phyloP scores from a whole-genome alignment of 2,113 vertebrate species.

The Psittacus erithacus region DNA sequence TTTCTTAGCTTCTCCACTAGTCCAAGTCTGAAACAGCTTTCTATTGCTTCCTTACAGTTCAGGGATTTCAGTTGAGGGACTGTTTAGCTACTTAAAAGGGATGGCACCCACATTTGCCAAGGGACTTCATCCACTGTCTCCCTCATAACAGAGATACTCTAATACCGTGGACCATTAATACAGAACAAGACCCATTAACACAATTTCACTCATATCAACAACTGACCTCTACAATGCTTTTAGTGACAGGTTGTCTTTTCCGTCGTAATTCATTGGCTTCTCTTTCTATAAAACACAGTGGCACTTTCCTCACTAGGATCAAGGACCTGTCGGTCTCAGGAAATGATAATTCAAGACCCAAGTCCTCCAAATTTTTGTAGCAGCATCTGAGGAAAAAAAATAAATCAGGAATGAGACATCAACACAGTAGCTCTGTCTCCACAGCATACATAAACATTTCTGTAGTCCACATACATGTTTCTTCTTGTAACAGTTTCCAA shows the following conservation, averaged over 20 bases:
- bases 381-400: constrained; percentile 79
- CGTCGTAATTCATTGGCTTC: constrained; percentile 88
- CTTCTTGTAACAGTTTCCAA: neutral
- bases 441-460: neutral
- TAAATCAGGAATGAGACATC: neutral
- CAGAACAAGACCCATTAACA: neutral
- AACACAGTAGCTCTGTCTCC: neutral
- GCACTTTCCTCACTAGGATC: constrained; percentile 86
- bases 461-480: neutral
- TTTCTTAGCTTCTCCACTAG: neutral
- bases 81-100: neutral
- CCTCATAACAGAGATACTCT: neutral
- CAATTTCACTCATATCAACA: neutral
- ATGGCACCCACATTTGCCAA: neutral
- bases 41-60: neutral
- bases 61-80: neutral
- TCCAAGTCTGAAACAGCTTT: neutral
- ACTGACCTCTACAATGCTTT: constrained; percentile 88
- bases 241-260: constrained; percentile 85
- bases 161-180: neutral
- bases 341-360: constrained; percentile 88
- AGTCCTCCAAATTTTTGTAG: constrained; percentile 77
- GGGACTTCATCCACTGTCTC: neutral
- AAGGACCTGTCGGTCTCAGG: constrained; percentile 67
- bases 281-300: constrained; percentile 90